Evolutionary conservation across 2,888 invertebrate genomes (phyloP).

Genomic region (Lutraria lutraria): DNA sequence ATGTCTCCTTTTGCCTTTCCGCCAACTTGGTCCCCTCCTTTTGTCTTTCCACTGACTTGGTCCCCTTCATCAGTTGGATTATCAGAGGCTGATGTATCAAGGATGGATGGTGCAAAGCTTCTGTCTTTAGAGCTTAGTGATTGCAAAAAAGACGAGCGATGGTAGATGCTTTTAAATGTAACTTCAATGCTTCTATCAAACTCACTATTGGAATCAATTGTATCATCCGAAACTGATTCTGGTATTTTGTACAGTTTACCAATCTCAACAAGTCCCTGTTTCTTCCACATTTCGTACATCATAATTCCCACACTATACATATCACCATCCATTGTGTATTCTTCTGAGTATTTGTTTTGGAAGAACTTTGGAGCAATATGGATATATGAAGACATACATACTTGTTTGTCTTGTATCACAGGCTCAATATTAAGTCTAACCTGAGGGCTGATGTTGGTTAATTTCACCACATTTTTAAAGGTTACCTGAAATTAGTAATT

Average conservation of each 20-base stretch:
- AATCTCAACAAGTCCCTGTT: slow-evolving; percentile 44
- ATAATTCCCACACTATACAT: slow-evolving; percentile 78
- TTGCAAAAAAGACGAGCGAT: not conserved
- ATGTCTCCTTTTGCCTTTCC: not conserved
- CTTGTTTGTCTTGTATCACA: slow-evolving; percentile 24
- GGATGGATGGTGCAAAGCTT: not conserved
- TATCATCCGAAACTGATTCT: not conserved
- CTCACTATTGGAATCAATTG: not conserved
- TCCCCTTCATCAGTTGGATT: not conserved
- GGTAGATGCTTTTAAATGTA: not conserved
- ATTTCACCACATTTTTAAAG: slow-evolving; percentile 59
- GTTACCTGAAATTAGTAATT: slow-evolving; percentile 65
- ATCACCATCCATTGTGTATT: slow-evolving; percentile 65
- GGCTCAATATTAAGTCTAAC: slow-evolving; percentile 46
- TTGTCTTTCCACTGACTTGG: not conserved
- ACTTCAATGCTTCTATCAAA: not conserved
- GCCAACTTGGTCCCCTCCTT: not conserved
- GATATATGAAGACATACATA: slow-evolving; percentile 46
- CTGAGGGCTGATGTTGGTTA: slow-evolving; percentile 74
- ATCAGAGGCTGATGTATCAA: not conserved
- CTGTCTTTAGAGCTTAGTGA: not conserved
- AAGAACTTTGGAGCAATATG: slow-evolving; percentile 58
- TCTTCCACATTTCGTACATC: slow-evolving; percentile 78
- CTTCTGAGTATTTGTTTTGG: slow-evolving; percentile 31
- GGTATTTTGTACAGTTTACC: slow-evolving; percentile 21